Evolutionary conservation across 1,140 invertebrate species (phyloP).

Genomic region (Conopomorpha cramerella): DNA sequence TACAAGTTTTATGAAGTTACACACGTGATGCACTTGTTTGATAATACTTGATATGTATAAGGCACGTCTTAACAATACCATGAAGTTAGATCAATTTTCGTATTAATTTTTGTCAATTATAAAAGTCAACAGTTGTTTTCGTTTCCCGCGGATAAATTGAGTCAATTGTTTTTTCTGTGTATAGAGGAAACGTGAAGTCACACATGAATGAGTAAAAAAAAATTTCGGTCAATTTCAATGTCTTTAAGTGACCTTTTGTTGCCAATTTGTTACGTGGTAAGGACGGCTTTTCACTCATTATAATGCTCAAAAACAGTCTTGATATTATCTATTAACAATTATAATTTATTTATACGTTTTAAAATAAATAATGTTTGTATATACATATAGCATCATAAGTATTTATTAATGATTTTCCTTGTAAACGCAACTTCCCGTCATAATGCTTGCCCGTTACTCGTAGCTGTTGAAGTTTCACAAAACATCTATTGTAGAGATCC

Average conservation of each 20-base stretch:
- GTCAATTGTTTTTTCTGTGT: constrained; percentile 48
- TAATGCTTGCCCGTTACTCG: constrained; percentile 2
- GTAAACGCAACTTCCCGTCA: no score
- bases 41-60: constrained; percentile 20
- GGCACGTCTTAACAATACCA: no score
- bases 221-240: constrained; percentile 45
- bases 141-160: no score
- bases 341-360: constrained; percentile 40
- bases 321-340: constrained; percentile 51
- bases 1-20: no score
- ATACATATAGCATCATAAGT: no score
- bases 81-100: constrained; percentile 16
- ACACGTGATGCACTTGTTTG: no score
- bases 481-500: neutral
- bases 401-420: no score
- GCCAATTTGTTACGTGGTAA: constrained; percentile 35
- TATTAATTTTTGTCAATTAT: constrained; percentile 55
- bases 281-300: constrained; percentile 41
- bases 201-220: no score
- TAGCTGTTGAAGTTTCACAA: neutral
- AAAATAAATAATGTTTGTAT: no score
- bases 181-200: constrained; percentile 22
- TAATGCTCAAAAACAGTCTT: constrained; percentile 52
- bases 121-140: constrained; percentile 22
- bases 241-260: constrained; percentile 34